A percentile compares a stretch with the other conserved stretches of the same genome.
phyloP scores from a whole-genome alignment of 2,113 vertebrate genomes.

The Onychorhynchus coronatus region DNA sequence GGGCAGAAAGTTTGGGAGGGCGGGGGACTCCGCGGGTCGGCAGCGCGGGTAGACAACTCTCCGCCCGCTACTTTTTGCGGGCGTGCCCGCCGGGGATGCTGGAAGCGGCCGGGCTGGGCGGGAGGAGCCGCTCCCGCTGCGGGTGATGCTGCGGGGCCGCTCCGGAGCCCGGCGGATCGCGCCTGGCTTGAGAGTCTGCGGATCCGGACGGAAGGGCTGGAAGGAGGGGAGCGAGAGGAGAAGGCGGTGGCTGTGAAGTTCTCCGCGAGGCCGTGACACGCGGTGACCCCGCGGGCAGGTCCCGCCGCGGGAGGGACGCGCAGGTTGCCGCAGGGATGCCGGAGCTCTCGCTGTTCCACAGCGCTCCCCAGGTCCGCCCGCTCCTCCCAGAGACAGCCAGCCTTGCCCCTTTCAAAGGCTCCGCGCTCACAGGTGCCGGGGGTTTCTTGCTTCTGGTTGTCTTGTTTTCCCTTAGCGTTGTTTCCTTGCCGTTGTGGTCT shows the following conservation, averaged over 20 bases:
- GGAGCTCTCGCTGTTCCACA: background rate
- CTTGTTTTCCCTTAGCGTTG: rapidly evolving
- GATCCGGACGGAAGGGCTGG: background rate
- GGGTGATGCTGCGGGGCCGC: background rate
- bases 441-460: background rate
- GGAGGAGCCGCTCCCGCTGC: background rate
- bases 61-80: background rate
- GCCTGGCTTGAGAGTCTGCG: background rate
- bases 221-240: background rate
- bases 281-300: background rate
- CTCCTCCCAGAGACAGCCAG: rapidly evolving
- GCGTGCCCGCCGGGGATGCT: background rate
- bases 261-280: background rate
- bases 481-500: background rate
- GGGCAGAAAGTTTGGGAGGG: background rate
- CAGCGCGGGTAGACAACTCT: background rate
- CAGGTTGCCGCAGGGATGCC: background rate
- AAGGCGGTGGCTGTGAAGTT: slow-evolving; percentile 10
- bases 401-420: background rate
- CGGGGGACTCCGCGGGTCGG: no score
- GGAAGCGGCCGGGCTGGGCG: background rate
- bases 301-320: background rate
- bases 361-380: background rate
- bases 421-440: background rate
- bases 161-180: background rate